Conservation (phyloP, 2,797 vertebrate species). For the Sebastes dallii region DNA sequence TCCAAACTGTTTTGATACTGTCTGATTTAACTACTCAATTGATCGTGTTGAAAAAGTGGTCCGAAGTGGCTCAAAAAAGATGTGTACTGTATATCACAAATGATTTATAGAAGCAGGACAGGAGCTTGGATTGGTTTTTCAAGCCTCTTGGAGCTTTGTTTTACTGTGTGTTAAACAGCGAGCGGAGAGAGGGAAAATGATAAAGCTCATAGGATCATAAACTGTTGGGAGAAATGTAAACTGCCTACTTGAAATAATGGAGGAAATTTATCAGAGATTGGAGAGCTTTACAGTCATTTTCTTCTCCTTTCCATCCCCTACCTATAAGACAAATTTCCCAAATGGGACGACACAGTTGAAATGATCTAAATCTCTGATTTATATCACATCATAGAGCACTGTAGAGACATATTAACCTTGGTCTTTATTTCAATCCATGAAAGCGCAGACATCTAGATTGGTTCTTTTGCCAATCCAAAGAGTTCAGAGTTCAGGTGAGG, state of each 20-base stretch:
- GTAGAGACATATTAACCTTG: constrained; percentile 28
- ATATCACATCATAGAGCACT: constrained; percentile 25
- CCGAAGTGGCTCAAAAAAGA: constrained; percentile 48
- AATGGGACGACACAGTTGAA: constrained; percentile 30
- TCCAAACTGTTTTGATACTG: constrained; percentile 62
- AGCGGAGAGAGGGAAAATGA: constrained; percentile 41
- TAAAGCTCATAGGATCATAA: constrained; percentile 55
- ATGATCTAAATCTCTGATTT: constrained; percentile 47
- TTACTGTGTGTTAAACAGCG: constrained; percentile 54
- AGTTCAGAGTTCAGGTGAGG: constrained; percentile 47
- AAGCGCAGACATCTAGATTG: constrained; percentile 28
- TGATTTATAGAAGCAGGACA: constrained; percentile 60
- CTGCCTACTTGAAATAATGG: constrained; percentile 55
- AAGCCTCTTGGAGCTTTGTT: constrained; percentile 46
- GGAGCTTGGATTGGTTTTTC: constrained; percentile 52
- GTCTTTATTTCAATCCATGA: constrained; percentile 43
- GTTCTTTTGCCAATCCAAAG: constrained; percentile 27
- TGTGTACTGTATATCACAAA: constrained; percentile 49
- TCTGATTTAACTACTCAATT: constrained; percentile 59
- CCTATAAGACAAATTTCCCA: constrained; percentile 37
- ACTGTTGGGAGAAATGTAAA: constrained; percentile 46
- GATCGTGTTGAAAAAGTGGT: constrained; percentile 56
- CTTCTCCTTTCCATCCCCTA: not conserved
- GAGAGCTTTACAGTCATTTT: constrained; percentile 37
- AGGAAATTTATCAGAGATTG: constrained; percentile 20